Percentiles rank a stretch among this genome's conserved stretches.
These are phyloP conservation scores for Ceryle rudis DNA, from an alignment of 2,797 vertebrate species.

Conservation along the genomic window DNA sequence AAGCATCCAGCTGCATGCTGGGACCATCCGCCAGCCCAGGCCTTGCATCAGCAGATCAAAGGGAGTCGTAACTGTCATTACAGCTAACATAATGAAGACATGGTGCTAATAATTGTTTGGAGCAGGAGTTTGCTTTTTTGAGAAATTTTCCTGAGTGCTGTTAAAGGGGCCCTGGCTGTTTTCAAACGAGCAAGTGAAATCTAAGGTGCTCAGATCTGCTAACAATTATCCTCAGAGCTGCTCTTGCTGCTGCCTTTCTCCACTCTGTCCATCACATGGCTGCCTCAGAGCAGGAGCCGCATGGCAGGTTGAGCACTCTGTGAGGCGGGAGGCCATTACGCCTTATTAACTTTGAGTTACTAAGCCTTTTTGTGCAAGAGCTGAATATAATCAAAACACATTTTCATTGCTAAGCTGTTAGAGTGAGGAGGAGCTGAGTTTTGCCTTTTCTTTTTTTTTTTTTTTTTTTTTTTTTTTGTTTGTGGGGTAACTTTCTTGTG, in stretches of 20 bases:
- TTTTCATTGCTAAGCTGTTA: not conserved
- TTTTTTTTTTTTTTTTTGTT: not conserved
- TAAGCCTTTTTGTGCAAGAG: slow-evolving; percentile 17
- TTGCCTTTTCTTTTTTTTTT: not conserved
- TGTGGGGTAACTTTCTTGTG: too few relatives aligned
- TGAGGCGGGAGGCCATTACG: not conserved
- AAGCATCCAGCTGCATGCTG: not conserved
- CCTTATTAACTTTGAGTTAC: not conserved
- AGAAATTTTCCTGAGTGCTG: not conserved
- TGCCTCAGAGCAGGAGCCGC: not conserved
- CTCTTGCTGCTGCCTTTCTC: not conserved
- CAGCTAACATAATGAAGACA: not conserved
- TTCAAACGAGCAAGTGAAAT: slow-evolving; percentile 3
- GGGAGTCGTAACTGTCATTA: not conserved
- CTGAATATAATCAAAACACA: slow-evolving; percentile 17
- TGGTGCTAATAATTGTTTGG: not conserved
- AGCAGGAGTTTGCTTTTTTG: not conserved
- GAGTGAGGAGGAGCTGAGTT: not conserved
- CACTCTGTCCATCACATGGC: not conserved
- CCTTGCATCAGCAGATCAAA: not conserved
- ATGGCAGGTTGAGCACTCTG: not conserved
- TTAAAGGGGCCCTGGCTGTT: slow-evolving; percentile 24
- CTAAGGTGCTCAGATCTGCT: not conserved
- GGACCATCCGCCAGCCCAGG: not conserved
- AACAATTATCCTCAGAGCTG: slow-evolving; percentile 1